These are phyloP conservation scores for Dryomyza anilis DNA, from an alignment of 2,888 invertebrate genomes.

Conservation along the genomic window DNA sequence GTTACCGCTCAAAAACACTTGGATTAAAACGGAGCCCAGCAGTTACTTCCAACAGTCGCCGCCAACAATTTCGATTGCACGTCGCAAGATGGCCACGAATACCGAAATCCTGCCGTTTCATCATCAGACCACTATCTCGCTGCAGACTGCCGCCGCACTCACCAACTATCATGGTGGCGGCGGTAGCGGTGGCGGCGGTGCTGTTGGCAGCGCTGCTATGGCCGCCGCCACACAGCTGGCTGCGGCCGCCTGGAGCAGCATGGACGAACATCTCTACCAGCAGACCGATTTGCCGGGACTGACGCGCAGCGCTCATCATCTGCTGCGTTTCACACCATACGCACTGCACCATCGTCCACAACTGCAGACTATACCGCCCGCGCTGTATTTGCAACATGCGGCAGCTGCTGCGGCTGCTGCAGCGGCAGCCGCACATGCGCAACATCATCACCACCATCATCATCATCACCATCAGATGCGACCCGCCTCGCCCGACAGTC, in stretches of 20 bases:
- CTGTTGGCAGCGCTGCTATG: constrained; percentile 34
- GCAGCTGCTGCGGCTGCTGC: constrained; percentile 40
- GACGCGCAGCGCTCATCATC: constrained; percentile 58
- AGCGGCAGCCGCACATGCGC: constrained; percentile 51
- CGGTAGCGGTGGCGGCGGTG: constrained; percentile 35
- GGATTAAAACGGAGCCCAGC: neutral
- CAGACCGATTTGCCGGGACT: constrained; percentile 60
- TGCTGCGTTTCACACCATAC: constrained; percentile 66
- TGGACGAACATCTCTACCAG: constrained; percentile 57
- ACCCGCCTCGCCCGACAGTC: constrained; percentile 58
- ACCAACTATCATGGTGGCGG: constrained; percentile 56
- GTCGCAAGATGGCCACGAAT: constrained; percentile 59
- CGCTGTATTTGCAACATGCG: constrained; percentile 53
- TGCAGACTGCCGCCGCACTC: constrained; percentile 56
- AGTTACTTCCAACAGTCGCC: no score
- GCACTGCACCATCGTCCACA: constrained; percentile 72
- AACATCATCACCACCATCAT: constrained; percentile 51
- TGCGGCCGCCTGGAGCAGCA: constrained; percentile 45
- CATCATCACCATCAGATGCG: constrained; percentile 58
- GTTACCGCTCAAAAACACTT: no score
- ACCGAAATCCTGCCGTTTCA: constrained; percentile 59
- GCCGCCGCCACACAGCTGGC: constrained; percentile 44
- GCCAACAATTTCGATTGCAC: no score
- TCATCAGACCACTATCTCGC: constrained; percentile 57
- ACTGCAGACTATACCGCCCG: constrained; percentile 54